Evolutionary conservation across 2,888 invertebrate species (phyloP), one percentile per base, ranked within the genome.

Genomic region (Scelioninae gen. 1): DNA sequence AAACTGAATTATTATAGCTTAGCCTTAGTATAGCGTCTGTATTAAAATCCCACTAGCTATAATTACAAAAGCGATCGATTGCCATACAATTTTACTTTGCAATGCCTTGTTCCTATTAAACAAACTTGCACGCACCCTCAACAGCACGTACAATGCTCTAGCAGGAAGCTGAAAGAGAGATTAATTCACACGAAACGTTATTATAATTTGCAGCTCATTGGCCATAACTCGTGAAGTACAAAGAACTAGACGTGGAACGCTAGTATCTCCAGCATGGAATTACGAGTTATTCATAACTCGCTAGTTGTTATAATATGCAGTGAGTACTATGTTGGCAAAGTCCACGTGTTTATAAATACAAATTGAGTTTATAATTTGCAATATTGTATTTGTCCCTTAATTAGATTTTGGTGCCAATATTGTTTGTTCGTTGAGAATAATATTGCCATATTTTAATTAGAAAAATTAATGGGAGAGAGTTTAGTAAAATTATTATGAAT

Each of bases 1-100:
- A 16, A 40, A 75, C 56, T 29, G 65, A 65, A 75, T 74, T 23
- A 58, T 60, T 68, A 66, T 60, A 62, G 68, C 43, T 55, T 40
- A 69, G 32, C 56, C 69, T 62, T 60, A 55, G 68, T 53, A 60
- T 40, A 77, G 55, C 49, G 47, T 13, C 63, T 16, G 56, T 72
- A 79, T 66, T 79, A 79, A 69, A 72, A 79, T 79, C 72, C 32
- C 49, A 60, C 71, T 34, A 65, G 66, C 74, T 74, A 55, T 80
- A 80, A 80, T 80, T 80, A 80, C 68, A 60, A 65, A 45, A 65
- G 51, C 72, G 72, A 80, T 80, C 79, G 79, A 80, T 80, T 74
- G 72, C 62, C 47, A 66, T 65, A 79, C 66, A 72, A 79, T 71
- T 79, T 72, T 72, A 66, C 72, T 71, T 63, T 23, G 79, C 71